phyloP scores from a whole-genome alignment of 2,888 invertebrate genomes.

The Dascillus cervinus region DNA sequence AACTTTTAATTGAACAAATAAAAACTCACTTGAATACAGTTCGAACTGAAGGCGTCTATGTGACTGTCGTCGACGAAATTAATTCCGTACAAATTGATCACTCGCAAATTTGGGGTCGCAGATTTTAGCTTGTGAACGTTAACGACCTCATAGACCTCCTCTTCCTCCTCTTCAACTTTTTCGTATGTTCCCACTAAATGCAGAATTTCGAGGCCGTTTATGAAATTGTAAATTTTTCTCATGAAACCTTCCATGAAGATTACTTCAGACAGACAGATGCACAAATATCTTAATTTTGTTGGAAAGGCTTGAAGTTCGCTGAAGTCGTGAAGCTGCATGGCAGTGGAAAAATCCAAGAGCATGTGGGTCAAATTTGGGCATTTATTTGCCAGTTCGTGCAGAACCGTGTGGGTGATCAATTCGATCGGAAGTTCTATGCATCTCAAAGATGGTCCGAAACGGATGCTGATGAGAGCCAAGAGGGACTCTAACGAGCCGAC shows the following conservation, averaged over 20 bases:
- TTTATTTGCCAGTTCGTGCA: constrained; percentile 94
- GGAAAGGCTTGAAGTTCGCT: constrained; percentile 98
- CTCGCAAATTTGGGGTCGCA: constrained; percentile 93
- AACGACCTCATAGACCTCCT: constrained; percentile 98
- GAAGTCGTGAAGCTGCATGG: constrained; percentile 99
- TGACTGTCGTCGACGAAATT: constrained; percentile 98
- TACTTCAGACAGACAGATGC: constrained; percentile 93
- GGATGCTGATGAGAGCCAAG: constrained; percentile 75
- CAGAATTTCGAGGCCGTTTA: constrained; percentile 93
- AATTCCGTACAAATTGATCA: constrained; percentile 97
- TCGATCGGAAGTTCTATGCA: constrained; percentile 94
- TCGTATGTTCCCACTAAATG: constrained; percentile 98
- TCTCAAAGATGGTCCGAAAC: constrained; percentile 79
- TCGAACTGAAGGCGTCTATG: constrained; percentile 94
- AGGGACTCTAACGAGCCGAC: constrained; percentile 84
- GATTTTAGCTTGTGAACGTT: constrained; percentile 98
- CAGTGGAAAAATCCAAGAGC: constrained; percentile 96
- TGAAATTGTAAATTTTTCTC: constrained; percentile 98
- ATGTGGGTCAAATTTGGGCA: constrained; percentile 94
- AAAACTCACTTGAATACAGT: constrained; percentile 72
- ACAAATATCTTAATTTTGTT: constrained; percentile 79
- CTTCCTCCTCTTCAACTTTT: constrained; percentile 97
- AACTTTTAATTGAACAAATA: neutral
- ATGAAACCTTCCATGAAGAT: constrained; percentile 99
- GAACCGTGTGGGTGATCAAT: constrained; percentile 89